phyloP scores from a whole-genome alignment of 2,113 vertebrate genomes.

The Chinchilla lanigera region DNA sequence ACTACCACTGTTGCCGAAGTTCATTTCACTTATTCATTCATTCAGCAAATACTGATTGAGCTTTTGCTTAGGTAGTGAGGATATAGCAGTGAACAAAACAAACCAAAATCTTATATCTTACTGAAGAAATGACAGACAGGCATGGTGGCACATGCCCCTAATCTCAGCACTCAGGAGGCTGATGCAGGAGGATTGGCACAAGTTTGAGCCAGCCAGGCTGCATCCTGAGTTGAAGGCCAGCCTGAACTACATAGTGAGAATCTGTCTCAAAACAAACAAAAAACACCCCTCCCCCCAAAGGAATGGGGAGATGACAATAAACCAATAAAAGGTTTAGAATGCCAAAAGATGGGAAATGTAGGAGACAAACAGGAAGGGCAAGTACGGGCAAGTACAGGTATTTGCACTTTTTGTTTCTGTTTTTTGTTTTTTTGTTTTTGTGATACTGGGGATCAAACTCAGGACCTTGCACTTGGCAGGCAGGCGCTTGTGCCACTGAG shows the following conservation, averaged over 20 bases:
- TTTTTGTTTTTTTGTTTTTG: too few species aligned
- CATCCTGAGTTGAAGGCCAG: neutral
- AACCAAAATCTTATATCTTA: neutral
- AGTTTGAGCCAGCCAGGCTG: neutral
- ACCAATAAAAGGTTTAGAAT: neutral
- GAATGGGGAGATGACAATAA: neutral
- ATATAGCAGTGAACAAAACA: neutral
- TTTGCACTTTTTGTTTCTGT: too few species aligned
- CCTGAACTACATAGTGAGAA: neutral
- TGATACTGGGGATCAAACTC: too few species aligned
- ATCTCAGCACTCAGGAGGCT: neutral
- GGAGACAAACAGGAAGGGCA: neutral
- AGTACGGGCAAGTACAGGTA: neutral
- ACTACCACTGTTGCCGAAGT: neutral
- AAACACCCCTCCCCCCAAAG: neutral
- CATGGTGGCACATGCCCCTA: neutral
- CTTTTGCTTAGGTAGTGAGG: neutral
- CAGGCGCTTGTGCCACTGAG: too few species aligned
- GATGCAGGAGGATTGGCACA: neutral
- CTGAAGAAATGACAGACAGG: neutral
- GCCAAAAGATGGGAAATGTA: neutral
- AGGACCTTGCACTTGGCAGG: too few species aligned
- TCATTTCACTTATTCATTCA: neutral
- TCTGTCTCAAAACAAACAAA: neutral
- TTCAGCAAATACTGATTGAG: neutral